Conservation (phyloP, 2,113 vertebrate species). For the Corvus hawaiiensis region DNA sequence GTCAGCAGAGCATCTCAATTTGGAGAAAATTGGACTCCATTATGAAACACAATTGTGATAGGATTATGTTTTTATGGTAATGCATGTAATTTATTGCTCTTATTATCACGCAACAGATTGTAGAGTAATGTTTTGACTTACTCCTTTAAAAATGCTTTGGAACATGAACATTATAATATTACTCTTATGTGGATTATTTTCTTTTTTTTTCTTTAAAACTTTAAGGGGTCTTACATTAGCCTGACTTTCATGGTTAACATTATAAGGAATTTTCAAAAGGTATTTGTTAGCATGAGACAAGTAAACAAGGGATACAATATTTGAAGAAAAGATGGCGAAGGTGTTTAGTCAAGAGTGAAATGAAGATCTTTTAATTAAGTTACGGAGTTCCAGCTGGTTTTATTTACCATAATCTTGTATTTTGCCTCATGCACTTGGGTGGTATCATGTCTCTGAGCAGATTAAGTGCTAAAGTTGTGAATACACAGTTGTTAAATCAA, state of each 20-base stretch:
- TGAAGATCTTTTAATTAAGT: neutral
- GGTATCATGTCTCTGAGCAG: neutral
- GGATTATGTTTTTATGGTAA: slow-evolving; percentile 41
- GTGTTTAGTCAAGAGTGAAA: neutral
- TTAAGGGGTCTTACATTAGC: neutral
- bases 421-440: neutral
- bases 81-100: slow-evolving; percentile 27
- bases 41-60: slow-evolving; percentile 37
- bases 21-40: slow-evolving; percentile 48
- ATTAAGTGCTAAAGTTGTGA: neutral
- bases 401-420: neutral
- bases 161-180: neutral
- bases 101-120: slow-evolving; percentile 22
- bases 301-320: neutral
- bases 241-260: neutral
- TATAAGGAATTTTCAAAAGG: neutral
- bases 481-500: neutral
- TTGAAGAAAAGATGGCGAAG: neutral
- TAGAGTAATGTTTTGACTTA: slow-evolving; percentile 33
- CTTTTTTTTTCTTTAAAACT: neutral
- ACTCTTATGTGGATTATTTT: neutral
- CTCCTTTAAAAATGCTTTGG: neutral
- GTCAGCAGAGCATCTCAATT: slow-evolving; percentile 21
- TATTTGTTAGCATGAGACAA: neutral
- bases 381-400: neutral